Evolutionary conservation across 2,888 invertebrate genomes (phyloP).

Genomic region (Synergus gifuensis): DNA sequence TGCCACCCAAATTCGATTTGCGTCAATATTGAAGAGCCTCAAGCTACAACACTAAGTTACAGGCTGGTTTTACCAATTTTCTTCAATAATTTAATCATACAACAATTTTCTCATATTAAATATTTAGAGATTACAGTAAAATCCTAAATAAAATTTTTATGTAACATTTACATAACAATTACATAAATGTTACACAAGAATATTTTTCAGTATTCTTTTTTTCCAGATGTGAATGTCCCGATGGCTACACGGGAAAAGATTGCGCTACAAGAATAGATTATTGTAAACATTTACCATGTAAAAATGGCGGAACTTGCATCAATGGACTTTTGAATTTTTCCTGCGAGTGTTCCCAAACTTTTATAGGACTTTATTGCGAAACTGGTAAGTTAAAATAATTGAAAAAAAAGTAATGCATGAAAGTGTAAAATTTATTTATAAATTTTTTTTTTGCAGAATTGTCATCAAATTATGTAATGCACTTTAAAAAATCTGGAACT

Average conservation of each 20-base stretch:
- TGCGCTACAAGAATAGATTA: constrained; percentile 78
- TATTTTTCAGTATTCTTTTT: neutral
- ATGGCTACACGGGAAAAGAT: constrained; percentile 79
- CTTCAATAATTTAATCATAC: too few species aligned
- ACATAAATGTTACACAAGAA: neutral
- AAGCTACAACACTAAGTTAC: constrained; percentile 77
- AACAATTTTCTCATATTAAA: neutral
- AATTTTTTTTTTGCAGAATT: constrained; percentile 68
- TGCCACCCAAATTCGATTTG: constrained; percentile 79
- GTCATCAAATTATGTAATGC: constrained; percentile 80
- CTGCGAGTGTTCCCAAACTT: constrained; percentile 79
- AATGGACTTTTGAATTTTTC: constrained; percentile 70
- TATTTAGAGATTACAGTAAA: too few species aligned
- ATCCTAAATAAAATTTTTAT: neutral
- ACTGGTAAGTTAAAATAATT: constrained; percentile 66
- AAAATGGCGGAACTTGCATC: constrained; percentile 78
- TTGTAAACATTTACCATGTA: constrained; percentile 74
- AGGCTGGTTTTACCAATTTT: constrained; percentile 60
- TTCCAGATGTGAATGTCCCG: constrained; percentile 80
- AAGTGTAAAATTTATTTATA: neutral
- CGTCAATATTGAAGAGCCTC: constrained; percentile 74
- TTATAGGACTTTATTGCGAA: constrained; percentile 79
- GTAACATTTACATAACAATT: neutral
- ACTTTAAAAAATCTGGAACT: constrained; percentile 80
- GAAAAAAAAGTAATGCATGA: neutral